Evolutionary conservation across 2,888 invertebrate genomes (phyloP).

Genomic region (Campopleginae sp.): DNA sequence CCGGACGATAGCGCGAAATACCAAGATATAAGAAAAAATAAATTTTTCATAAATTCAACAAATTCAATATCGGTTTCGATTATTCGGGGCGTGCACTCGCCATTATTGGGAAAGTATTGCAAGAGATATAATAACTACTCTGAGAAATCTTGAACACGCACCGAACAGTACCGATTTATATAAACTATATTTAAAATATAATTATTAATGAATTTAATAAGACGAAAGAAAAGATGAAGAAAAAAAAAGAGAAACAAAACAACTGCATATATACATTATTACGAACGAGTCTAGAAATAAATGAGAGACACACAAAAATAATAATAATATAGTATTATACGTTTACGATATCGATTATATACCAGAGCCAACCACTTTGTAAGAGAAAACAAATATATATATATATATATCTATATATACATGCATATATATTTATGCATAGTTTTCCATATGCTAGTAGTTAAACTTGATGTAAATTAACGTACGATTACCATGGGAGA

Average conservation of each 20-base stretch:
- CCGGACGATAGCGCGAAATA: constrained; percentile 6
- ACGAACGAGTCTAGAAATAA: constrained; percentile 63
- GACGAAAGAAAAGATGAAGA: constrained; percentile 43
- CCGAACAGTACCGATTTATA: constrained; percentile 61
- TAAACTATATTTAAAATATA: constrained; percentile 55
- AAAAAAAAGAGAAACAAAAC: constrained; percentile 52
- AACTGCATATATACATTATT: constrained; percentile 57
- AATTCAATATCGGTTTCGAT: neutral
- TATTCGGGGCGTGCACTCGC: neutral
- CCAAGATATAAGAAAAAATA: neutral
- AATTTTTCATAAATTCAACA: neutral
- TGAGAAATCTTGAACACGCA: constrained; percentile 43
- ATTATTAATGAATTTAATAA: constrained; percentile 53
- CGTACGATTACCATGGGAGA: constrained; percentile 46
- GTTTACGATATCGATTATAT: constrained; percentile 61
- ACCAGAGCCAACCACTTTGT: constrained; percentile 65
- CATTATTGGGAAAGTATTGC: constrained; percentile 60
- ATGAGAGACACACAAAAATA: constrained; percentile 57
- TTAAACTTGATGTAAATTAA: constrained; percentile 59
- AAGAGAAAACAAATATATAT: constrained; percentile 56
- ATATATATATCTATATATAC: constrained; percentile 49
- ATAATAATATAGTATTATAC: constrained; percentile 55
- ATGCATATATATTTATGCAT: constrained; percentile 64
- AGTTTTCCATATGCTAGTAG: constrained; percentile 65
- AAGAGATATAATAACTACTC: constrained; percentile 32